Conservation (phyloP, 1,140 invertebrate species). For the Bemisia tabaci region DNA sequence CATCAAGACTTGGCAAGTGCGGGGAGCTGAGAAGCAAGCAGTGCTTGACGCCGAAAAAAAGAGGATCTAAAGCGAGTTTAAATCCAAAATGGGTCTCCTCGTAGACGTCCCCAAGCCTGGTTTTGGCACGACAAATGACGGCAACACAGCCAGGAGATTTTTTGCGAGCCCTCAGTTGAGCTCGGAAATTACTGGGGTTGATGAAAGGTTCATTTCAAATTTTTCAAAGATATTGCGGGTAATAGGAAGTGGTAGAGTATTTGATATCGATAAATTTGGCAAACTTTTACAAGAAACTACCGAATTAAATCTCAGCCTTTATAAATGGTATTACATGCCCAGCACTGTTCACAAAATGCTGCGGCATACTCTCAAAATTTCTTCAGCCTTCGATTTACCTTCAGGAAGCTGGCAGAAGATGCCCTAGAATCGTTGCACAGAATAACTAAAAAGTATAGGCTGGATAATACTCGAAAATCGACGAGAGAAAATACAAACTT, state of each 20-base stretch:
- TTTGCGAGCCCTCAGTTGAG: conserved; percentile 24
- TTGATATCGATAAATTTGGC: conserved; percentile 18
- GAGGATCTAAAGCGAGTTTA: conserved; percentile 18
- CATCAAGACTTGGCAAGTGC: neutral
- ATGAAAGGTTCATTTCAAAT: conserved; percentile 26
- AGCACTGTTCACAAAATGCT: conserved; percentile 23
- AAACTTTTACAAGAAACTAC: conserved; percentile 19
- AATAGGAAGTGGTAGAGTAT: conserved; percentile 22
- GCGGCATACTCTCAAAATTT: conserved; percentile 24
- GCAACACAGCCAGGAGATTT: conserved; percentile 31
- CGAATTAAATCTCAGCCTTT: conserved; percentile 17
- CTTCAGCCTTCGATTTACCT: conserved; percentile 2
- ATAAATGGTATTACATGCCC: conserved; percentile 21
- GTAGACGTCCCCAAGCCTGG: conserved; percentile 28
- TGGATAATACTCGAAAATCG: neutral
- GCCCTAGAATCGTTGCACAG: neutral
- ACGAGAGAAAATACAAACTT: neutral
- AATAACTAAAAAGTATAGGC: neutral
- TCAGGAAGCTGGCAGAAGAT: neutral
- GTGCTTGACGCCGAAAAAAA: conserved; percentile 15
- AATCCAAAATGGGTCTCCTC: conserved; percentile 17
- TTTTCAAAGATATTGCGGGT: conserved; percentile 25
- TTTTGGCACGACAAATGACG: conserved; percentile 29
- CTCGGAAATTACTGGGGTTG: conserved; percentile 25
- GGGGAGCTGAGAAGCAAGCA: conserved; percentile 17